These are phyloP conservation scores for Furcula furcula DNA, from an alignment of 2,888 invertebrate species.

Conservation along the genomic window DNA sequence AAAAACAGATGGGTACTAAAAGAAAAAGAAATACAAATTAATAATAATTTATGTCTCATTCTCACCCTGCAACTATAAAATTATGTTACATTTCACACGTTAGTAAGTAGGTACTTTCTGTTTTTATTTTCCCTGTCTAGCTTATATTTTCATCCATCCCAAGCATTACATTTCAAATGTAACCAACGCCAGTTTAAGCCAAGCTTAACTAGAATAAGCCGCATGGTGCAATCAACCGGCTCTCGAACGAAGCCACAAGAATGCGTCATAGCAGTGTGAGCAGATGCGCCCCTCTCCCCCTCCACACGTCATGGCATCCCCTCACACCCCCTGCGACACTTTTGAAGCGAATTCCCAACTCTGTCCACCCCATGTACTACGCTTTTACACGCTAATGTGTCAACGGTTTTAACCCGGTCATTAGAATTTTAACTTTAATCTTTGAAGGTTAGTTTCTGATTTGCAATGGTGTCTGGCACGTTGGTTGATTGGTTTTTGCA, in stretches of 20 bases:
- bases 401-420: background rate
- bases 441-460: background rate
- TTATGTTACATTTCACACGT: too few relatives aligned
- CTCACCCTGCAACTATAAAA: too few relatives aligned
- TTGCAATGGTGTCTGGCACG: background rate
- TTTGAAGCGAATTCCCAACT: conserved; percentile 26
- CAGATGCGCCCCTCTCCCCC: conserved; percentile 53
- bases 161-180: too few relatives aligned
- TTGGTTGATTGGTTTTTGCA: background rate
- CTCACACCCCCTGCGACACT: conserved; percentile 30
- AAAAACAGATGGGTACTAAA: too few relatives aligned
- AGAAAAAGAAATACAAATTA: too few relatives aligned
- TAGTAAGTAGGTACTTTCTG: too few relatives aligned
- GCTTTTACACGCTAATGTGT: background rate
- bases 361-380: background rate
- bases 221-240: conserved; percentile 33
- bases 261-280: conserved; percentile 71
- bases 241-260: conserved; percentile 70
- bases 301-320: conserved; percentile 35
- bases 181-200: too few relatives aligned
- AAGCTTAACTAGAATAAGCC: too few relatives aligned
- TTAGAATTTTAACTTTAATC: background rate
- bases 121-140: too few relatives aligned
- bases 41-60: too few relatives aligned
- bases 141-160: too few relatives aligned